A percentile compares a stretch with the other conserved stretches of the same genome.
Evolutionary conservation across 2,113 vertebrate species (phyloP).

Genomic region (Ophiodon elongatus): DNA sequence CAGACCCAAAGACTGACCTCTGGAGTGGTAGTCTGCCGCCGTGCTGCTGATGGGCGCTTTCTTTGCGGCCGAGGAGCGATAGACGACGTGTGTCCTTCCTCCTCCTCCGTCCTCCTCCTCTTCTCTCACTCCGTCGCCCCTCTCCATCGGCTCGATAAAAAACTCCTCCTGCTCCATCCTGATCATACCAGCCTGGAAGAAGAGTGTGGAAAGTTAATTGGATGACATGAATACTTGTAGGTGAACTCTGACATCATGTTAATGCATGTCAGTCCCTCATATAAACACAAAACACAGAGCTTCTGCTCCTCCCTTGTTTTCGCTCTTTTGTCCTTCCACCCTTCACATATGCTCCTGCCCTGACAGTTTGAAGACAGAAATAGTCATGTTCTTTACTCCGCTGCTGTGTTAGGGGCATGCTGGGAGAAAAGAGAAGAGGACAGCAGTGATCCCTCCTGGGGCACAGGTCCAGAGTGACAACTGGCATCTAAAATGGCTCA

Average conservation of each 20-base stretch:
- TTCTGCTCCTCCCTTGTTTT: conserved; percentile 6
- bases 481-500: conserved; percentile 64
- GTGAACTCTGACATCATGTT: conserved; percentile 51
- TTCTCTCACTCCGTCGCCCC: conserved; percentile 80
- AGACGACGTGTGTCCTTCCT: conserved; percentile 93
- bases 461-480: conserved; percentile 67
- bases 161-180: conserved; percentile 95
- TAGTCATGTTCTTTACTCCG: conserved; percentile 6
- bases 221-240: conserved; percentile 34
- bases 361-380: conserved; percentile 21
- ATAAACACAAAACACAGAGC: neutral
- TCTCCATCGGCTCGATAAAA: conserved; percentile 96
- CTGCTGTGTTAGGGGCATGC: conserved; percentile 11
- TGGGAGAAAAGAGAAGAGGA: conserved; percentile 26
- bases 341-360: neutral
- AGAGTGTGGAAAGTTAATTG: conserved; percentile 49
- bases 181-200: conserved; percentile 96
- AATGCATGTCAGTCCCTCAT: conserved; percentile 21
- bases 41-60: conserved; percentile 70
- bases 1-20: conserved; percentile 87
- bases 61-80: conserved; percentile 90
- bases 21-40: conserved; percentile 79
- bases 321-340: neutral
- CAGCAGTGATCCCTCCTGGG: conserved; percentile 50
- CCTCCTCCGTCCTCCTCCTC: conserved; percentile 80